Base-by-base conservation (phyloP, 2,797 vertebrate species). In the Gastrophryne carolinensis region DNA sequence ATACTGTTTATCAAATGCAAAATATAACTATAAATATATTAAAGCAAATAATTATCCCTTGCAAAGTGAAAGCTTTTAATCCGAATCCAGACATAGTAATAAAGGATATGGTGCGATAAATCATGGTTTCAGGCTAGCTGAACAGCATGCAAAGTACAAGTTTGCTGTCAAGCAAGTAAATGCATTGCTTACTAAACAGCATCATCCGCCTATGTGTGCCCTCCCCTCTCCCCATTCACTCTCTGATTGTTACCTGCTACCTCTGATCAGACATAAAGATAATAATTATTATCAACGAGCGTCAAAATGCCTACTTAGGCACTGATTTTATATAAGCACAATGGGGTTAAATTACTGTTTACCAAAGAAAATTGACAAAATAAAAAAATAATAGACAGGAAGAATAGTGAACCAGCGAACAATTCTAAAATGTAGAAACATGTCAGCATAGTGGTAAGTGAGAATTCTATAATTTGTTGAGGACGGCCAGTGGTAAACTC, bases 201-300 rank as follows among this genome's bases (percentile, higher is more conserved):
- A 69, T 34, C 65, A 39, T 60, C 64, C 30, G 6, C 30, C 35
- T 17, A 6, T 57, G 23, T 29, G 21, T 10, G 11, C 47, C 37
- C 50, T 5, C 52, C 64, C 41, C 58, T 35, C 3, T 56, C 58
- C 4, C n/a, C 50, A n/a, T 32, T 61, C 7, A 68, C 61, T 63
- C 47, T 70, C 26, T 69, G 56, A 56, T 61, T 75, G 66, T 62
- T 54, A 54, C 65, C 73, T 76, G 65, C 49, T 65, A 76, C 24
- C 23, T 69, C 15, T 63, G 70, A 76, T 76, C 73, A 76, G 21
- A 12, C 56, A 47, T 17, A 44, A 41, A 47, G 17, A 68, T 68
- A 68, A 75, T 75, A 54, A 69, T 61, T 58, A 53, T 58, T 68
- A 75, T 75, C 44, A 61, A 34, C 65, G 32, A 44, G 63, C n/a